phyloP scores from a whole-genome alignment of 2,797 vertebrate species.

The Leptatherina wallacei region DNA sequence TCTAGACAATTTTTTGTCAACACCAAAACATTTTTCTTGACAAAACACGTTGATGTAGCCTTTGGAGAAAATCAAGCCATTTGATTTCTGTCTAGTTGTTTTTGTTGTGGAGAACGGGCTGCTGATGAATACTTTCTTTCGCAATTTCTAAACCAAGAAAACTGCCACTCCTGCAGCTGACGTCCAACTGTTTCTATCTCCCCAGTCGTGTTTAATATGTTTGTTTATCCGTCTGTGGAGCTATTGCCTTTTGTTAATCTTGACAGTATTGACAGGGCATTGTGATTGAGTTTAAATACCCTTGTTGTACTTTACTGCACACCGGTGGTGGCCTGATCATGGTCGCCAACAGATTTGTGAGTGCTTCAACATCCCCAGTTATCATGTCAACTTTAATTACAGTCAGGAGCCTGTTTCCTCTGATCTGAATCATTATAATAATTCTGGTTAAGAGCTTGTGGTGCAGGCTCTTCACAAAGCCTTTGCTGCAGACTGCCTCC shows the following conservation, averaged over 20 bases:
- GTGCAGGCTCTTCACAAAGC: slow-evolving; percentile 55
- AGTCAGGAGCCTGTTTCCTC: slow-evolving; percentile 67
- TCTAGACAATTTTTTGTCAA: slow-evolving; percentile 27
- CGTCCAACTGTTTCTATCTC: slow-evolving; percentile 57
- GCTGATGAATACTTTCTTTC: slow-evolving; percentile 55
- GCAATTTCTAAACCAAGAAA: slow-evolving; percentile 58
- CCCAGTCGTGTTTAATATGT: slow-evolving; percentile 63
- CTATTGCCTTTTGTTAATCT: slow-evolving; percentile 66
- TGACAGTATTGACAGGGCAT: slow-evolving; percentile 45
- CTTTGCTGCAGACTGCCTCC: slow-evolving; percentile 40
- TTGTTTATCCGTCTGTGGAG: slow-evolving; percentile 66
- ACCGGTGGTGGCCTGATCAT: slow-evolving; percentile 42
- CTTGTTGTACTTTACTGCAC: slow-evolving; percentile 49
- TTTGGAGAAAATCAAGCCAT: slow-evolving; percentile 32
- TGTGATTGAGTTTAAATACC: slow-evolving; percentile 52
- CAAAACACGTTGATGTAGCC: slow-evolving; percentile 52
- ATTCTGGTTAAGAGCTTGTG: slow-evolving; percentile 57
- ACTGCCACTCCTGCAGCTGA: slow-evolving; percentile 43
- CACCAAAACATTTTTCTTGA: slow-evolving; percentile 55
- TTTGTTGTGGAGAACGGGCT: slow-evolving; percentile 40
- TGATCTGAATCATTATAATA: slow-evolving; percentile 72
- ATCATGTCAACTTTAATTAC: slow-evolving; percentile 75
- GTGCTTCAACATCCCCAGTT: slow-evolving; percentile 55
- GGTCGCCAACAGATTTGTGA: slow-evolving; percentile 49
- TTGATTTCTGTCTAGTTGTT: slow-evolving; percentile 47